These are phyloP conservation scores for Dendropsophus ebraccatus DNA, from an alignment of 2,113 vertebrate species.

Conservation along the genomic window DNA sequence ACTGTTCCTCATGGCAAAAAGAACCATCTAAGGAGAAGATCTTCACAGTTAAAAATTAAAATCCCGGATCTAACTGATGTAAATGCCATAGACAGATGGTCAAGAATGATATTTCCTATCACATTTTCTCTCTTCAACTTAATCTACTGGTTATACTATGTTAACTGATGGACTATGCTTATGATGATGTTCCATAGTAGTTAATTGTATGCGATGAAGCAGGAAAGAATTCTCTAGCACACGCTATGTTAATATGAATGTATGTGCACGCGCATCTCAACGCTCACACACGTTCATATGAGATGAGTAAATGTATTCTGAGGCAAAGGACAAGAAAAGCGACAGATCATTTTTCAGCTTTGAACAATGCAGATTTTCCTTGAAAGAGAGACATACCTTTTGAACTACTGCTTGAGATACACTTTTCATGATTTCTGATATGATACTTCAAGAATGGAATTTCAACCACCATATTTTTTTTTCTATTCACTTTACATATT, in stretches of 20 bases:
- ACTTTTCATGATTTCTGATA: conserved; percentile 32
- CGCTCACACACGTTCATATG: conserved; percentile 67
- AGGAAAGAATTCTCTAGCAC: conserved; percentile 61
- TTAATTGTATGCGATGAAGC: conserved; percentile 75
- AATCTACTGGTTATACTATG: conserved; percentile 99
- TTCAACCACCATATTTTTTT: conserved; percentile 23
- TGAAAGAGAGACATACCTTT: conserved; percentile 45
- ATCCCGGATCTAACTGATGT: conserved; percentile 98
- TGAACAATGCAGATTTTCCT: conserved; percentile 67
- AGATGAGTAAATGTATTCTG: conserved; percentile 64
- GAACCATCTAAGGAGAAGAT: conserved; percentile 86
- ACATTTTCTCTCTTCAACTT: conserved; percentile 96
- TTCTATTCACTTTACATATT: not conserved
- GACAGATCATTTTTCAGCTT: conserved; percentile 69
- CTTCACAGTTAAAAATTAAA: conserved; percentile 95
- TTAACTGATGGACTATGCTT: conserved; percentile 86
- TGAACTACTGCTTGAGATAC: conserved; percentile 31
- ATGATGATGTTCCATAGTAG: conserved; percentile 70
- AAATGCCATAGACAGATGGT: conserved; percentile 96
- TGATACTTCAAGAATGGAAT: conserved; percentile 27
- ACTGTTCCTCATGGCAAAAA: conserved; percentile 80
- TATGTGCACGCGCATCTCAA: conserved; percentile 66
- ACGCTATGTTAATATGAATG: conserved; percentile 64
- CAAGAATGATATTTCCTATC: conserved; percentile 94
- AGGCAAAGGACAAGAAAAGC: conserved; percentile 68